Evolutionary conservation across 92 coral and sea anemone genomes (phyloP).

Genomic region (Porites cylindrica): DNA sequence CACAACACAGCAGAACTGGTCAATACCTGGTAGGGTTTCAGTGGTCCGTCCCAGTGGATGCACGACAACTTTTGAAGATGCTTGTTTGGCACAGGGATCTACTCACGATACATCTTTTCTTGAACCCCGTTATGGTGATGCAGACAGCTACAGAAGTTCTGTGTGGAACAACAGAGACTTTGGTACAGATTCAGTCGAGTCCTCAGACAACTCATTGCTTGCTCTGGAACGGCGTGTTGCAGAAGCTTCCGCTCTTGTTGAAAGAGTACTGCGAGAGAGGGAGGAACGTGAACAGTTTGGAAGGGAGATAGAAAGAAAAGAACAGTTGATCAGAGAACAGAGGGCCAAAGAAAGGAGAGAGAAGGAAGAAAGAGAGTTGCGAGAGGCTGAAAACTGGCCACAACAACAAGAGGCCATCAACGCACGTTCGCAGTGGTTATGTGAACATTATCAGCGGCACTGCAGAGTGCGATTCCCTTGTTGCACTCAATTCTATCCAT

Average conservation of each 20-base stretch:
- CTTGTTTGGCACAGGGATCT: not conserved
- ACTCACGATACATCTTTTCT: not conserved
- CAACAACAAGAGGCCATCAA: slow-evolving; percentile 1
- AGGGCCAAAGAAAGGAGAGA: slow-evolving; percentile 4
- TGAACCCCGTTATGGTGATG: not conserved
- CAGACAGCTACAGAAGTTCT: not conserved
- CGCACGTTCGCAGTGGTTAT: slow-evolving; percentile 53
- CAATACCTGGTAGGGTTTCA: not conserved
- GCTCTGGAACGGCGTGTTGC: slow-evolving; percentile 38
- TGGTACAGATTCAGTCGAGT: not conserved
- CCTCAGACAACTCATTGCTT: slow-evolving; percentile 21
- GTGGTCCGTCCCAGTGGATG: not conserved
- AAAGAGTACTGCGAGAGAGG: slow-evolving; percentile 36
- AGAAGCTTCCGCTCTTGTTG: slow-evolving; percentile 46
- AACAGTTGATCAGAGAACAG: slow-evolving; percentile 6
- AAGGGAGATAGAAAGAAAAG: slow-evolving; percentile 28
- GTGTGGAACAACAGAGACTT: slow-evolving; percentile 12
- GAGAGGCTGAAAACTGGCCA: slow-evolving; percentile 15
- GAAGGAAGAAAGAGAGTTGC: slow-evolving; percentile 8
- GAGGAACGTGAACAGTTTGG: slow-evolving; percentile 23
- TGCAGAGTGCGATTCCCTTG: slow-evolving; percentile 78
- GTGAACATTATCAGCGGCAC: slow-evolving; percentile 80
- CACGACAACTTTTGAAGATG: not conserved
- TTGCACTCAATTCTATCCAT: slow-evolving; percentile 68
- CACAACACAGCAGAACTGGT: not conserved